phyloP scores from a whole-genome alignment of 2,113 vertebrate species.

The Circaetus gallicus region DNA sequence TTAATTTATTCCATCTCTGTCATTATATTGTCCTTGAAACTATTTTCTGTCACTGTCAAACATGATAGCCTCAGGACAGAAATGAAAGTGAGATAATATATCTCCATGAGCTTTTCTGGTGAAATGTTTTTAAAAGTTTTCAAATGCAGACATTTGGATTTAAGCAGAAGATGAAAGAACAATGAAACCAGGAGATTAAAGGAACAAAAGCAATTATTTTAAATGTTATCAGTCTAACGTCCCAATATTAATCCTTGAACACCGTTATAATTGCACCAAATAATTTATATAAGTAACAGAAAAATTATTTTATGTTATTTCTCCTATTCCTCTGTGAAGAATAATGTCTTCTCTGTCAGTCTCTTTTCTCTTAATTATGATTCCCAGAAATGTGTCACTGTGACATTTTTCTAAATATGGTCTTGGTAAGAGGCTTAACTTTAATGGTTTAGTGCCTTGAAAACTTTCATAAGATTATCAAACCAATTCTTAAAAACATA shows the following conservation, averaged over 20 bases:
- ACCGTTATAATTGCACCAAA: constrained; percentile 16
- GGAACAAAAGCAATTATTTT: constrained; percentile 30
- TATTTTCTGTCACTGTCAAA: constrained; percentile 39
- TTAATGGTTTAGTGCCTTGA: not conserved
- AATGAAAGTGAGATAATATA: constrained; percentile 13
- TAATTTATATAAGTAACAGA: constrained; percentile 25
- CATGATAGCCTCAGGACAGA: constrained; percentile 27
- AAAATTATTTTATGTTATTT: constrained; percentile 33
- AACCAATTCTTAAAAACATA: not conserved
- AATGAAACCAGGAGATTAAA: constrained; percentile 22
- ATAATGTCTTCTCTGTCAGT: not conserved
- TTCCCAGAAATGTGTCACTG: constrained; percentile 18
- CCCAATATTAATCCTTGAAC: constrained; percentile 33
- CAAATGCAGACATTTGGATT: constrained; percentile 30
- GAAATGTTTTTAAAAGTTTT: constrained; percentile 46
- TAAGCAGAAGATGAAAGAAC: constrained; percentile 43
- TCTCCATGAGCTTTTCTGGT: not conserved
- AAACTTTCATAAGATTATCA: constrained; percentile 7
- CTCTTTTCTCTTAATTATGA: constrained; percentile 11
- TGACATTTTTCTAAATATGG: constrained; percentile 45
- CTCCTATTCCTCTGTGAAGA: not conserved
- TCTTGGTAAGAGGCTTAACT: constrained; percentile 11
- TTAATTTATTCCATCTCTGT: constrained; percentile 39
- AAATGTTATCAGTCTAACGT: not conserved
- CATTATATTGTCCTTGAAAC: constrained; percentile 51